These are phyloP conservation scores for Hylyphantes graminicola DNA, from an alignment of 1,140 invertebrate genomes.

Conservation along the genomic window DNA sequence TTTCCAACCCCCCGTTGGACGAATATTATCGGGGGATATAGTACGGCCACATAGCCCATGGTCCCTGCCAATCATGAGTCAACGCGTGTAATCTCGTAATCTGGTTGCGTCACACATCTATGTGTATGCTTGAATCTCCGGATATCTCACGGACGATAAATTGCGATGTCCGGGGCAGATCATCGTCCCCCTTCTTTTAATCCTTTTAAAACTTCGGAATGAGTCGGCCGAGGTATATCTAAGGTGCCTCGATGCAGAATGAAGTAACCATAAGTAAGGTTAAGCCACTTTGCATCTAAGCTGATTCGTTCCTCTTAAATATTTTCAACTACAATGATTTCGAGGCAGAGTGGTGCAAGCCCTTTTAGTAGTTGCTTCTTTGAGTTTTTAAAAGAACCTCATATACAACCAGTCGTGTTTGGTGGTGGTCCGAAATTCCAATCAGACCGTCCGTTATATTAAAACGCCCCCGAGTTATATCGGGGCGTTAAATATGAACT, in stretches of 20 bases:
- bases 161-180: conserved; percentile 27
- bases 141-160: conserved; percentile 31
- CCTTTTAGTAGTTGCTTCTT: no score
- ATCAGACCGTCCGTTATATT: conserved; percentile 18
- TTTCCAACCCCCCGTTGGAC: not conserved
- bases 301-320: no score
- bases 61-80: conserved; percentile 30
- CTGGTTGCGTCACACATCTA: conserved; percentile 44
- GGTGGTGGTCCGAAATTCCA: conserved; percentile 25
- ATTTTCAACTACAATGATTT: no score
- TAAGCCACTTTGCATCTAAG: no score
- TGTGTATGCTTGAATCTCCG: not conserved
- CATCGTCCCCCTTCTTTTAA: not conserved
- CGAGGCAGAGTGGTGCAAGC: no score
- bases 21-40: conserved; percentile 16
- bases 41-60: conserved; percentile 11
- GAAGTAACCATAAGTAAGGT: no score
- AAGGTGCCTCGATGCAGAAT: no score
- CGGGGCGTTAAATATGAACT: not conserved
- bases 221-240: not conserved
- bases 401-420: not conserved
- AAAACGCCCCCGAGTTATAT: not conserved
- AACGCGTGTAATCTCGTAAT: conserved; percentile 41
- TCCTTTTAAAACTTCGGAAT: conserved; percentile 38
- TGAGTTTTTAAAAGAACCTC: no score